Percentiles rank a stretch among this genome's conserved stretches.
Evolutionary conservation across 2,797 vertebrate species (phyloP).

Genomic region (Micropoecilia bifurca): DNA sequence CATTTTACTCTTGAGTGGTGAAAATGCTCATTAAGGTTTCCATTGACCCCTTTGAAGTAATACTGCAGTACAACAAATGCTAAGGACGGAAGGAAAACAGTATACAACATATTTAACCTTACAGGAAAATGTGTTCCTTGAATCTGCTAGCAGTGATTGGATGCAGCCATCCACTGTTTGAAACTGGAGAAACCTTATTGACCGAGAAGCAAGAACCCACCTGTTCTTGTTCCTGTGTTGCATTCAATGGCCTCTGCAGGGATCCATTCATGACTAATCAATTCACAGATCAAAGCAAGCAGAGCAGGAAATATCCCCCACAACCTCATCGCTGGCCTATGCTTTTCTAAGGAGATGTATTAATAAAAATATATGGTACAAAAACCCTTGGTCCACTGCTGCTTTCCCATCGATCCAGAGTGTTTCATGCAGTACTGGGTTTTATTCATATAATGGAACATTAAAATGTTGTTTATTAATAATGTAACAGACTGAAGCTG

Average conservation of each 20-base stretch:
- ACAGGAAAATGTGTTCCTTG: background rate
- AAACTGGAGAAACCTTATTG: background rate
- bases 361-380: conserved; percentile 28
- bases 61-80: background rate
- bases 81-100: background rate
- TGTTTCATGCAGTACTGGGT: background rate
- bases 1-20: background rate
- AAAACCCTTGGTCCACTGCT: background rate
- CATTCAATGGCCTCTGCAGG: conserved; percentile 54
- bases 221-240: conserved; percentile 36
- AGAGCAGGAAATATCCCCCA: conserved; percentile 47
- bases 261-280: conserved; percentile 53
- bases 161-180: background rate
- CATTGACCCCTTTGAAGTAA: background rate
- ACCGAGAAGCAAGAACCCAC: conserved; percentile 6
- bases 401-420: background rate
- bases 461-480: conserved; percentile 12
- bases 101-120: background rate
- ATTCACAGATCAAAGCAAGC: conserved; percentile 49
- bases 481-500: background rate
- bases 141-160: background rate
- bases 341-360: conserved; percentile 17
- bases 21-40: background rate
- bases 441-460: background rate
- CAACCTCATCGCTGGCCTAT: conserved; percentile 22